Evolutionary conservation across 2,888 invertebrate species (phyloP), one percentile per base, ranked within the genome.

Genomic region (Clistopyga incitator): DNA sequence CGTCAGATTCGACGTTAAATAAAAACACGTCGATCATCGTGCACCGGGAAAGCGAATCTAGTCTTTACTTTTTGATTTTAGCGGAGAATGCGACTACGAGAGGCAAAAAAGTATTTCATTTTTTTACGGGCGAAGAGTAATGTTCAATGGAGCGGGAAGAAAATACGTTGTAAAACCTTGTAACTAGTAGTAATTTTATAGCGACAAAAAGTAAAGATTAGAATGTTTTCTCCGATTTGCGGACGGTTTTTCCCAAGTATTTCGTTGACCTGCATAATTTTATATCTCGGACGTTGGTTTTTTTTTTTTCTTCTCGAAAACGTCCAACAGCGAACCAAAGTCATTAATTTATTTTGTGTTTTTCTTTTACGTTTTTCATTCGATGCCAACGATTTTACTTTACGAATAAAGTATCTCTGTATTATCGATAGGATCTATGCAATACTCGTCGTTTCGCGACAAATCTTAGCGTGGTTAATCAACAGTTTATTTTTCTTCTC

Each of bases 1-100:
- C 4, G 93, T 93, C 3, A 87, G 91, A 78, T 93, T 93, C 81
- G 88, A 90, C 67, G 80, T 88, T 65, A 78, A 86, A 45, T 87
- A 81, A 59, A 11, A 52, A 13, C n/a, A n/a, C 29, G 29, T 67
- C 11, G 52, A 61, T 13, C 20, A 23, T 61, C 10, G n/a, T n/a
- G n/a, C 18, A 34, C 0, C 38, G 61, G n/a, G 6, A n/a, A 10
- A 61, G 18, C 61, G 34, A 8, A 18, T 61, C 29, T 38, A n/a
- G 61, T 61, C 29, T 18, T 8, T 23, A 54, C 23, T 54, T 61
- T 61, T 6, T 61, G n/a, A 34, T 61, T 18, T 38, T 3, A 18
- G n/a, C 8, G 38, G 15, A 4, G 25, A 56, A 23, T 56, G 10
- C 23, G 10, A 6, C 4, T 56, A 25, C 13, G 38, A 8, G 8